Conservation (phyloP, 2,888 invertebrate genomes). For the Plebejus argus region DNA sequence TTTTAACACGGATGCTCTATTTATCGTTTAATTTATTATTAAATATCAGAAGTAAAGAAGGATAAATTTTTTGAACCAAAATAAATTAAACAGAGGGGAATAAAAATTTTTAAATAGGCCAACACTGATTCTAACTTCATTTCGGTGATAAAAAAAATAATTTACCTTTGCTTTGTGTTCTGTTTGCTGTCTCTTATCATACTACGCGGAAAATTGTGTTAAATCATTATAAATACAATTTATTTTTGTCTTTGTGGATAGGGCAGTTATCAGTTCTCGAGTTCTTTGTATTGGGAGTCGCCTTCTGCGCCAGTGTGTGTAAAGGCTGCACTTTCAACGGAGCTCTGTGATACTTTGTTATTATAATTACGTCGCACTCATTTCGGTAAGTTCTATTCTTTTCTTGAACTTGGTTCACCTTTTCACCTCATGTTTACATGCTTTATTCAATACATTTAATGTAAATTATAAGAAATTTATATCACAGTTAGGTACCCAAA, state of each 20-base stretch:
- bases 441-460: background rate
- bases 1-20: background rate
- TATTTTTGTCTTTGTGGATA: slow-evolving; percentile 50
- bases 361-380: slow-evolving; percentile 38
- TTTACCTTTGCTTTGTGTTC: slow-evolving; percentile 52
- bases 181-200: slow-evolving; percentile 52
- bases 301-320: slow-evolving; percentile 81
- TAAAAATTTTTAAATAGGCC: slow-evolving; percentile 43
- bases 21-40: background rate
- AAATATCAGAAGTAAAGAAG: background rate
- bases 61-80: background rate
- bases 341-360: slow-evolving; percentile 35
- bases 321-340: slow-evolving; percentile 73
- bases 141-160: slow-evolving; percentile 47
- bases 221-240: slow-evolving; percentile 45
- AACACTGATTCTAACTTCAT: slow-evolving; percentile 60
- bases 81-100: slow-evolving; percentile 33
- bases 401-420: background rate
- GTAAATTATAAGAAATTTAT: background rate
- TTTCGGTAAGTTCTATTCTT: slow-evolving; percentile 36
- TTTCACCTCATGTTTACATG: background rate
- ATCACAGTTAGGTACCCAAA: background rate
- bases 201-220: slow-evolving; percentile 53
- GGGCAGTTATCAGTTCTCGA: slow-evolving; percentile 52
- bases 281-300: slow-evolving; percentile 64